Conservation (phyloP, 2,797 vertebrate genomes). For the Malacoraja senta region DNA sequence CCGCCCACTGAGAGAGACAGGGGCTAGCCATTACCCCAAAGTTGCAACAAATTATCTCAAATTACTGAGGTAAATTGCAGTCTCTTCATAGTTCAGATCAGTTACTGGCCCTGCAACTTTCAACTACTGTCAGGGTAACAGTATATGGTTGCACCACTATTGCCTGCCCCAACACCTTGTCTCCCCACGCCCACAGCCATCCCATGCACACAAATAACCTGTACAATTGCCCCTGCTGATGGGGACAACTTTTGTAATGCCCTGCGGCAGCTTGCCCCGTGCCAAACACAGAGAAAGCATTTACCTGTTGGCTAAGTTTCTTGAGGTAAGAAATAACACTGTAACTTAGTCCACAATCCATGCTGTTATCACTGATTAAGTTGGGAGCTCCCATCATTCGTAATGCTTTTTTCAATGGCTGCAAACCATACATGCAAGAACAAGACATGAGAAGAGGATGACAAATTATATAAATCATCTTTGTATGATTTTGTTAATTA, state of each 20-base stretch:
- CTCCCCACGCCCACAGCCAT: no score
- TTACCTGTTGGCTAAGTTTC: constrained; percentile 99
- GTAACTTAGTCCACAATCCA: constrained; percentile 98
- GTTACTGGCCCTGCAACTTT: not conserved
- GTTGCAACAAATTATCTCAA: not conserved
- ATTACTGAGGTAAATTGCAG: not conserved
- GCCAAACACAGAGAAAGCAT: not conserved
- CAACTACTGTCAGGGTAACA: not conserved
- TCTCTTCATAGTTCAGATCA: not conserved
- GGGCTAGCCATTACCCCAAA: not conserved
- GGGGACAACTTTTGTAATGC: no score
- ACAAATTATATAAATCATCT: constrained; percentile 44
- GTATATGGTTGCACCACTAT: not conserved
- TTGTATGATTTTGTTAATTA: not conserved
- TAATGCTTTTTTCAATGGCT: constrained; percentile 97
- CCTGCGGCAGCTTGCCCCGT: not conserved
- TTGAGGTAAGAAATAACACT: constrained; percentile 97
- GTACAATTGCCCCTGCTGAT: no score
- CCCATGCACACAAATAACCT: no score
- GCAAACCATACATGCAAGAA: constrained; percentile 66
- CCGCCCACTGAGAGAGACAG: not conserved
- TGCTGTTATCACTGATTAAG: constrained; percentile 84
- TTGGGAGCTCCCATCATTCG: constrained; percentile 98
- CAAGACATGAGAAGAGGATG: constrained; percentile 23
- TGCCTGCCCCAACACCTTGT: no score